Evolutionary conservation across 2,888 invertebrate species (phyloP).

Genomic region (Drosophila mettleri): DNA sequence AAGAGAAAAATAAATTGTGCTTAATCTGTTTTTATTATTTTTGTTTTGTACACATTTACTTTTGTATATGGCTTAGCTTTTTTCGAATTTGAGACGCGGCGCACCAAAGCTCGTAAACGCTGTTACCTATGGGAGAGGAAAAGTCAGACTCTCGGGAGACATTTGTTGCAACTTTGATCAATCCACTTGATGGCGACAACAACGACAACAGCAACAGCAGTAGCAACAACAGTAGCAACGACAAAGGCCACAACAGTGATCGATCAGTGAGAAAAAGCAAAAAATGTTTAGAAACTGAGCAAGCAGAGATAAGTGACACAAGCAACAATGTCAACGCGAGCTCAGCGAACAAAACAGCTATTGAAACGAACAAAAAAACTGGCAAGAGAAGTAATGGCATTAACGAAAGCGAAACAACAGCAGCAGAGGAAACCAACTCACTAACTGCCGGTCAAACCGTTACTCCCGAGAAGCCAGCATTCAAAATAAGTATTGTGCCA

Average conservation of each 20-base stretch:
- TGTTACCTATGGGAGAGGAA: conserved; percentile 78
- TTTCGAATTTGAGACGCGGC: conserved; percentile 36
- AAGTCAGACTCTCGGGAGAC: conserved; percentile 62
- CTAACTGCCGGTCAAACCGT: conserved; percentile 22
- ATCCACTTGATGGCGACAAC: conserved; percentile 37
- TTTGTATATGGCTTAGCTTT: conserved; percentile 46
- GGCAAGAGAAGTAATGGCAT: conserved; percentile 30
- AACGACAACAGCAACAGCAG: conserved; percentile 16
- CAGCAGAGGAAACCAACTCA: conserved; percentile 3
- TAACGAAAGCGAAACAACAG: conserved; percentile 24
- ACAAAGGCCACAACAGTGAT: conserved; percentile 18
- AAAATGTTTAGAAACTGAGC: conserved; percentile 26
- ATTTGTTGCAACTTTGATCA: conserved; percentile 67
- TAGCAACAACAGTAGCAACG: conserved; percentile 18
- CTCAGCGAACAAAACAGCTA: conserved; percentile 32
- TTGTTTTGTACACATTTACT: conserved; percentile 5
- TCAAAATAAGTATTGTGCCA: conserved; percentile 81
- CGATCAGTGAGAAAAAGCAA: conserved; percentile 14
- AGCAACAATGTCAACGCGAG: conserved; percentile 47
- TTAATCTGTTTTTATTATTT: not conserved
- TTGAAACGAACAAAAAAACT: conserved; percentile 16
- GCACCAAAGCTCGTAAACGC: conserved; percentile 50
- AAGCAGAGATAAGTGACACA: conserved; percentile 7
- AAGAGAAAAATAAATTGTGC: conserved; percentile 13
- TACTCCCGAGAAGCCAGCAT: conserved; percentile 34